Evolutionary conservation across 2,888 invertebrate genomes (phyloP).

Genomic region (Dasysyrphus tricinctus): DNA sequence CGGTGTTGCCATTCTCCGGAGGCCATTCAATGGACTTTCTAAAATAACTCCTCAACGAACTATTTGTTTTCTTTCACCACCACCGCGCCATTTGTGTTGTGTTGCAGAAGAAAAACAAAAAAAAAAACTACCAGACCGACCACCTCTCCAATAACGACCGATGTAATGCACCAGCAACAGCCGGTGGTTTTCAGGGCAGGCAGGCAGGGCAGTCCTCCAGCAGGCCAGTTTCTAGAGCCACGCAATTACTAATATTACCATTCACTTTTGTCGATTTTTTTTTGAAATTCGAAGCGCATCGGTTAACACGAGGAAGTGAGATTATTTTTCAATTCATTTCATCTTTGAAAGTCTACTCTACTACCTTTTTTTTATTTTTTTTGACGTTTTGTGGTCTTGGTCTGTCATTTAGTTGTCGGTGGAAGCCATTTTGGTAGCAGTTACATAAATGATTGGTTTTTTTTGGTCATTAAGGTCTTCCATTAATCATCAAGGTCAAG

Average conservation of each 20-base stretch:
- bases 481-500: constrained; percentile 71
- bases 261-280: constrained; percentile 64
- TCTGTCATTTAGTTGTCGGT: neutral
- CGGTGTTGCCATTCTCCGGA: constrained; percentile 55
- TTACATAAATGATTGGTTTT: constrained; percentile 49
- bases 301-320: constrained; percentile 73
- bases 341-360: constrained; percentile 14
- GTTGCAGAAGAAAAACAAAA: constrained; percentile 63
- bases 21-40: constrained; percentile 65
- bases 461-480: constrained; percentile 28
- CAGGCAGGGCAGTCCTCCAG: constrained; percentile 6
- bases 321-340: constrained; percentile 65
- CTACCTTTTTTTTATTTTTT: neutral
- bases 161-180: constrained; percentile 58
- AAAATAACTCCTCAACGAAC: constrained; percentile 70
- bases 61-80: constrained; percentile 72
- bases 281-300: constrained; percentile 62
- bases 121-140: constrained; percentile 26
- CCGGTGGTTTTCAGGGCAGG: constrained; percentile 14
- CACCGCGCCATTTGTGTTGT: constrained; percentile 9
- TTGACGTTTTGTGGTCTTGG: constrained; percentile 29
- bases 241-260: constrained; percentile 60
- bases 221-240: constrained; percentile 33
- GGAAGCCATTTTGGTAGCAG: constrained; percentile 10
- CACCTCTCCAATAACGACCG: constrained; percentile 9